Evolutionary conservation across 1,140 invertebrate genomes (phyloP), one percentile per base, ranked within the genome.

Genomic region (Pseudoatta argentina): DNA sequence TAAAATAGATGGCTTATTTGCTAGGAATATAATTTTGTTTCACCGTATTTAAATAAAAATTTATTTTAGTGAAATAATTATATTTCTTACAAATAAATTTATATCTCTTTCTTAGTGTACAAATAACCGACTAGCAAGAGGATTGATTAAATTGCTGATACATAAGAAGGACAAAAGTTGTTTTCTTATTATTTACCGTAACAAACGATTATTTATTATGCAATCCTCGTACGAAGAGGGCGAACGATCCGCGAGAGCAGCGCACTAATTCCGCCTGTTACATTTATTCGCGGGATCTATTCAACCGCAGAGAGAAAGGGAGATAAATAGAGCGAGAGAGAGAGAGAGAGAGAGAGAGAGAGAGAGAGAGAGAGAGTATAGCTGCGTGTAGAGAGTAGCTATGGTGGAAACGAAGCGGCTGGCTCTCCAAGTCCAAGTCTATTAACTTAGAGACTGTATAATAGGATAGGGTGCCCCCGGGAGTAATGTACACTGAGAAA

Each of bases 371-470:
- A 66, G 66, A 44, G 21, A 48, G 18, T 24, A 12, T 69, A 51
- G 66, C 66, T 69, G 63, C 72, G 21, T 34, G 30, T 69, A 57
- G 83, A 79, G 24, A 85, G 53, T 61, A 63, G 24, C 30, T 30
- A 48, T 12, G 44, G 83, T 61, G 75, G 69, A 86, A 83, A 79
- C 61, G 57, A 71, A 69, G 67, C 69, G 69, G 71, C 59, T 39
- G 57, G 78, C 34, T 91, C 79, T 88, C 87, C 89, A 86, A 91
- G 88, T 92, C 88, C 88, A 87, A 92, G 92, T 93, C 90, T 87
- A 92, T 92, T 92, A 90, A 91, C 90, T 92, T 89, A 91, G 91
- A 89, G 91, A 90, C 90, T 92, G 88, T 85, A 91, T 91, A 90
- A 92, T 93, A 83, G 92, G 91, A 92, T 91, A 92, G 89, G 61